Base-by-base conservation (phyloP, 1,140 invertebrate species). In the Sweltsa coloradensis region DNA sequence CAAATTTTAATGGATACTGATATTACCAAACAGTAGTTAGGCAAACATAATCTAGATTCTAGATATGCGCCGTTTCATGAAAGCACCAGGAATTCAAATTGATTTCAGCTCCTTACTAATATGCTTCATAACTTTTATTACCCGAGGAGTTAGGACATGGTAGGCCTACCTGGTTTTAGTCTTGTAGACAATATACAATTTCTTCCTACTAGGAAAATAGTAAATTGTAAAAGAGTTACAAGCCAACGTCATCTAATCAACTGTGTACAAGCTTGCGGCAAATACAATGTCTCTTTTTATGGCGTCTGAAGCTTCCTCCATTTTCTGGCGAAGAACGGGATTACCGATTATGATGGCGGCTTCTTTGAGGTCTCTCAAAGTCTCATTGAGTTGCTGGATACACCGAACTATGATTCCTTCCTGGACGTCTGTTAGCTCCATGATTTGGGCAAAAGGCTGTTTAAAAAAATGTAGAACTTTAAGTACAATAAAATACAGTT, bases 251-350 rank as follows among this genome's bases (percentile, higher is more conserved):
- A n/a, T n/a, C n/a, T n/a, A 62, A 61, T 78, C 73, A n/a, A n/a
- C n/a, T 7, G 90, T 95, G 60, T 99, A 99, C 13, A 99, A 72
- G 68, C 90, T 96, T 18, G 92, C 91, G 25, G 94, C 88, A 67
- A 99, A 99, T 1, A 99, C 95, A 61, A 99, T 99, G 64, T 98
- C 95, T 54, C 97, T 69, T 62, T 96, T 96, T 45, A 99, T 97
- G 26, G 84, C 78, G 2, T 79, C 79, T 0, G 89, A 91, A 0
- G 93, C 91, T 66, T 94, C 85, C 62, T 96, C 88, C 88, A 99
- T 96, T 71, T 97, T 98, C 41, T 82, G 79, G 57, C 84, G 81
- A 0, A 99, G 67, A 16, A 83, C 79, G 0, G 89, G 84, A 67
- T 97, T 89, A 0, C 96, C 96, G 51, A 99, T 89, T 14, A 92